Evolutionary conservation across 2,888 invertebrate species (phyloP), one percentile per base, ranked within the genome.

Genomic region (Seira ritae): DNA sequence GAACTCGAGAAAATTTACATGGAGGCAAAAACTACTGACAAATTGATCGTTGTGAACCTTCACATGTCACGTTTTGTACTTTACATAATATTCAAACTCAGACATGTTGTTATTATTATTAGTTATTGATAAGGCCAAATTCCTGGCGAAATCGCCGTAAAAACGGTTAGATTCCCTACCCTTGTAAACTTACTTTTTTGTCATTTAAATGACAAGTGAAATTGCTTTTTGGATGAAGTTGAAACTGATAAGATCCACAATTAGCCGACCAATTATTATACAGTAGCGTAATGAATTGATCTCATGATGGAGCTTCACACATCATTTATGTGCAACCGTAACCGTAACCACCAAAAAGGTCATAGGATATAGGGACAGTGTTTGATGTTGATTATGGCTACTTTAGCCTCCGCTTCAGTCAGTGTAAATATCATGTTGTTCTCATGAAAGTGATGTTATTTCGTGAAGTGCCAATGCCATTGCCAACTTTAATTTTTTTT

Each of bases 401-500:
- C n/a, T n/a, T 60, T 60, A 15, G 17, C 60, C 60, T n/a, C 60
- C n/a, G 60, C 60, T 42, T 12, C n/a, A n/a, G n/a, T n/a, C n/a
- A n/a, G n/a, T n/a, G n/a, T n/a, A n/a, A n/a, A n/a, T n/a, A n/a
- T n/a, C n/a, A n/a, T n/a, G n/a, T n/a, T n/a, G n/a, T n/a, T n/a
- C n/a, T n/a, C n/a, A n/a, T n/a, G n/a, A n/a, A n/a, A n/a, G n/a
- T n/a, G n/a, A n/a, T n/a, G n/a, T n/a, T n/a, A 17, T 8, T 60
- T 60, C n/a, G 60, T 15, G 60, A 8, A 60, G 17, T 60, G 60
- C 17, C 75, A 75, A 75, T 75, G 75, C 67, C 75, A 75, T 50
- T 75, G 67, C 75, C 75, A 50, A 6, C 37, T 3, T 1, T 60
- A 12, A 60, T 31, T 62, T 24, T 55, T 62, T n/a, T n/a, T n/a